A percentile compares a stretch with the other conserved stretches of the same genome.
Conservation (phyloP, 2,888 invertebrate species). For the Trichogramma evanescens region DNA sequence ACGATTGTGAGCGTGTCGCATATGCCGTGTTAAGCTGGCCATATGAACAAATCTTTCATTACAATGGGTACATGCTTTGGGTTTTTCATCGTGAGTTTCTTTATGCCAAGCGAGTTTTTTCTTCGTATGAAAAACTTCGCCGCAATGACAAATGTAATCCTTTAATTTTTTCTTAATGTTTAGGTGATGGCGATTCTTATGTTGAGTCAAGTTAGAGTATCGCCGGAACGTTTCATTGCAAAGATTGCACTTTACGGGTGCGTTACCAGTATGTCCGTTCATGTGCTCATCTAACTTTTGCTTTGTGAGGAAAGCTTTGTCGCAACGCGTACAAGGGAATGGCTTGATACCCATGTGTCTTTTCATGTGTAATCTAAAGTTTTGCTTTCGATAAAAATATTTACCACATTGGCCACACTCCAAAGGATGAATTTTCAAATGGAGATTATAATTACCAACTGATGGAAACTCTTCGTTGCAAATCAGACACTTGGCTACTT, state of each 20-base stretch:
- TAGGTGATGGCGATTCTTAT: constrained; percentile 71
- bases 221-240: constrained; percentile 76
- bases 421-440: constrained; percentile 72
- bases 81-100: constrained; percentile 75
- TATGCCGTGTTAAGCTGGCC: constrained; percentile 76
- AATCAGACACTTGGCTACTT: constrained; percentile 53
- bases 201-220: constrained; percentile 79
- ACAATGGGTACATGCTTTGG: constrained; percentile 78
- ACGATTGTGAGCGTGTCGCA: constrained; percentile 72
- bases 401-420: constrained; percentile 79
- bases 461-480: constrained; percentile 63
- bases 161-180: constrained; percentile 64
- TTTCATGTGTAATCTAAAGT: constrained; percentile 70
- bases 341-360: constrained; percentile 74
- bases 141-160: constrained; percentile 72
- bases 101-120: constrained; percentile 81
- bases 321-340: constrained; percentile 67
- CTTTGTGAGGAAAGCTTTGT: constrained; percentile 74
- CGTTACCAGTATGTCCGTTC: constrained; percentile 74
- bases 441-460: constrained; percentile 63
- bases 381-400: constrained; percentile 66
- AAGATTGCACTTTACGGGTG: constrained; percentile 72
- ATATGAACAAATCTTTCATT: constrained; percentile 81
- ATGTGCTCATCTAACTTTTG: constrained; percentile 77
- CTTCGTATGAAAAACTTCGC: constrained; percentile 74